These are phyloP conservation scores for Drosophila paracracens DNA, from an alignment of 2,888 invertebrate species.

Conservation along the genomic window DNA sequence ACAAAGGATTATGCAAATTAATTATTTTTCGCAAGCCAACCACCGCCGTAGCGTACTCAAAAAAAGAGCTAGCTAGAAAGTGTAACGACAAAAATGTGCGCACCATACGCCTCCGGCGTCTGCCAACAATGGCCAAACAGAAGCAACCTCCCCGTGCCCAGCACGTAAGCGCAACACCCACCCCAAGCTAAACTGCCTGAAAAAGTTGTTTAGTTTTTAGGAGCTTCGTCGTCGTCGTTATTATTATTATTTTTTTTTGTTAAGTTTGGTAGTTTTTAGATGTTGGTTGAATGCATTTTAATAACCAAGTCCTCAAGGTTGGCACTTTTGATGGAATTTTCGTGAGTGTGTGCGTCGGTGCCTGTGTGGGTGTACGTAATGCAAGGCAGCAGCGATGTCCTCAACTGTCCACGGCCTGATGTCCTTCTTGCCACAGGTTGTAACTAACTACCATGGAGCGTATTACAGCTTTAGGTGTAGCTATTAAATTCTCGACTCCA, in stretches of 20 bases:
- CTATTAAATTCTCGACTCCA: conserved; percentile 74
- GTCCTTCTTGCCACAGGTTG: conserved; percentile 73
- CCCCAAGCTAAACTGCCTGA: conserved; percentile 53
- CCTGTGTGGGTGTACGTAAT: conserved; percentile 24
- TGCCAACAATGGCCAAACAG: conserved; percentile 71
- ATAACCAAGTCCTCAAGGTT: conserved; percentile 79
- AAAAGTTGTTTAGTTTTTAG: conserved; percentile 79
- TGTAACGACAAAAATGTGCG: conserved; percentile 80
- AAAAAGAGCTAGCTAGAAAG: conserved; percentile 62
- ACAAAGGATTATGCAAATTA: conserved; percentile 81
- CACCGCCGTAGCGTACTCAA: conserved; percentile 54
- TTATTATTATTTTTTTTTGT: conserved; percentile 44
- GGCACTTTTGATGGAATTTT: conserved; percentile 79
- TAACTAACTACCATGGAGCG: conserved; percentile 66
- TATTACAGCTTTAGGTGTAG: conserved; percentile 71
- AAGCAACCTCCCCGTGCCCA: conserved; percentile 41
- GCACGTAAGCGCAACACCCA: conserved; percentile 4
- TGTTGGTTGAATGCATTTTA: conserved; percentile 80
- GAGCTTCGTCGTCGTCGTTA: conserved; percentile 39
- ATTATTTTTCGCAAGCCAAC: conserved; percentile 80
- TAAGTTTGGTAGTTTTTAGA: conserved; percentile 78
- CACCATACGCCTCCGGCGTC: conserved; percentile 48
- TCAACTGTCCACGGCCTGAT: conserved; percentile 10
- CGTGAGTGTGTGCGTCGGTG: conserved; percentile 11
- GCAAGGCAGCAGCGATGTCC: conserved; percentile 34